These are phyloP conservation scores for Cyanoramphus novaezelandiae DNA, from an alignment of 2,113 vertebrate genomes.

Conservation along the genomic window DNA sequence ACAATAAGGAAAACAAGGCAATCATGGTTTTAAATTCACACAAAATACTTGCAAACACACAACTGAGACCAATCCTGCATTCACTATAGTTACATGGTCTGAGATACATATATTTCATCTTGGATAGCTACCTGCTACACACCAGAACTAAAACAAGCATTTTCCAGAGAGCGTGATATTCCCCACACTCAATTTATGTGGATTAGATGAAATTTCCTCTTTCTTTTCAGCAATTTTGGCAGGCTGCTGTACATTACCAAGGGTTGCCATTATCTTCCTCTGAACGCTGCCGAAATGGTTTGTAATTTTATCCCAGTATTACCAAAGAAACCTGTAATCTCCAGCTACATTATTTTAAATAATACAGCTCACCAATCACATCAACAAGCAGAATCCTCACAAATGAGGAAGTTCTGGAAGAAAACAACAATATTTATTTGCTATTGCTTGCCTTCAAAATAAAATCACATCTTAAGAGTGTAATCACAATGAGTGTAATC, in stretches of 20 bases:
- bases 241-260: not conserved
- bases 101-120: constrained; percentile 35
- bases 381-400: constrained; percentile 23
- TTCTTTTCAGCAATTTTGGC: constrained; percentile 55
- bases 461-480: not conserved
- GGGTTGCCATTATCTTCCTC: constrained; percentile 51
- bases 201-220: constrained; percentile 44
- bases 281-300: not conserved
- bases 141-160: constrained; percentile 1
- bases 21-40: constrained; percentile 25
- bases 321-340: constrained; percentile 48
- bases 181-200: constrained; percentile 1
- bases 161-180: constrained; percentile 1
- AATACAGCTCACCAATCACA: constrained; percentile 12
- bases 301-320: constrained; percentile 55
- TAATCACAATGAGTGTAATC: not conserved
- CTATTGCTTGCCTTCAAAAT: constrained; percentile 19
- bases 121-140: not conserved
- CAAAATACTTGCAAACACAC: constrained; percentile 3
- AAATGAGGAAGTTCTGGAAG: constrained; percentile 6
- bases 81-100: not conserved
- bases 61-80: constrained; percentile 2
- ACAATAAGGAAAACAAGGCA: not conserved
- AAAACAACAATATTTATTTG: constrained; percentile 19
- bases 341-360: constrained; percentile 39